These are phyloP conservation scores for Cyprinodon variegatus DNA, from an alignment of 2,113 vertebrate species.

Conservation along the genomic window DNA sequence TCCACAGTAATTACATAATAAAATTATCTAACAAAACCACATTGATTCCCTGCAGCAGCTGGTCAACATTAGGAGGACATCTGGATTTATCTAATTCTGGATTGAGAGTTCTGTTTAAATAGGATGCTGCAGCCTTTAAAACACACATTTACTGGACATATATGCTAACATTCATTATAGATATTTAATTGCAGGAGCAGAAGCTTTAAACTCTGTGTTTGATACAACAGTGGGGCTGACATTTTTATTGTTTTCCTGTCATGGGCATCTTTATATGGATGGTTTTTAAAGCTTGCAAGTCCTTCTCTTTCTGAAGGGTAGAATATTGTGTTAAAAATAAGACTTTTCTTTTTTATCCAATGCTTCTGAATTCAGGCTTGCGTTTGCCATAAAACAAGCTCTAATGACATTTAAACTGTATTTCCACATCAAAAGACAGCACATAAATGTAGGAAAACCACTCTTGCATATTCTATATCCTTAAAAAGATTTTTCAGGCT, in stretches of 20 bases:
- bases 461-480: too few species aligned
- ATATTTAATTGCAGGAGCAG: background rate
- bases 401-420: too few species aligned
- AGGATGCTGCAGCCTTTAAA: background rate
- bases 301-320: background rate
- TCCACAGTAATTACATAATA: slow-evolving; percentile 66
- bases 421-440: too few species aligned
- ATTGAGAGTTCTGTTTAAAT: slow-evolving; percentile 26
- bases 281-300: background rate
- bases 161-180: background rate
- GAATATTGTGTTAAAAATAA: background rate
- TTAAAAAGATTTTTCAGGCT: too few species aligned
- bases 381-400: too few species aligned
- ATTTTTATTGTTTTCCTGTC: too few species aligned
- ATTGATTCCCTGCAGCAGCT: slow-evolving; percentile 54
- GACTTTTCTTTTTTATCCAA: too few species aligned
- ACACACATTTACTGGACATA: background rate
- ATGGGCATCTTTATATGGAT: background rate
- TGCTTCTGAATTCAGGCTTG: too few species aligned
- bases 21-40: slow-evolving; percentile 58
- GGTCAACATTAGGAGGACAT: slow-evolving; percentile 50
- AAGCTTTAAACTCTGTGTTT: background rate
- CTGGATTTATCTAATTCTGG: slow-evolving; percentile 53
- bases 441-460: too few species aligned
- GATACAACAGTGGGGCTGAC: too few species aligned